Evolutionary conservation across 2,797 vertebrate species (phyloP).

Genomic region (Lycodopsis pacificus): DNA sequence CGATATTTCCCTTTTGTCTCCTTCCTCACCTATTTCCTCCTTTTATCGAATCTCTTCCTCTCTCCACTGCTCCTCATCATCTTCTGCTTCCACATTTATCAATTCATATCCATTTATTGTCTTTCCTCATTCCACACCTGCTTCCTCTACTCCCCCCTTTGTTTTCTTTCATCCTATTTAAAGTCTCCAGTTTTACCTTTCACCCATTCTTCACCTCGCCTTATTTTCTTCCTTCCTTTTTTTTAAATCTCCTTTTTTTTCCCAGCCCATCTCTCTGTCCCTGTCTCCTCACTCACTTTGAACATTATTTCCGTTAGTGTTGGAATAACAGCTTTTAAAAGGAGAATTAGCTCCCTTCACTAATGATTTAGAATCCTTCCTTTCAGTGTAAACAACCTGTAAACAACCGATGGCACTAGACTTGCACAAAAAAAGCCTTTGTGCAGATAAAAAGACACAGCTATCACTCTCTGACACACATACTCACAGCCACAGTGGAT

Average conservation of each 20-base stretch:
- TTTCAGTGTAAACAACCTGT: slow-evolving; percentile 50
- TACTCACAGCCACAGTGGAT: neutral
- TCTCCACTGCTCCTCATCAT: slow-evolving; percentile 28
- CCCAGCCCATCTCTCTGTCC: neutral
- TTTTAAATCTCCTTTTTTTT: slow-evolving; percentile 11
- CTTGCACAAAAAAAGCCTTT: slow-evolving; percentile 9
- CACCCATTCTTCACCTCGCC: slow-evolving; percentile 29
- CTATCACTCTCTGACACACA: slow-evolving; percentile 12
- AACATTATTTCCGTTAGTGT: slow-evolving; percentile 41
- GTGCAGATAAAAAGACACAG: slow-evolving; percentile 35
- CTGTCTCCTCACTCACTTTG: slow-evolving; percentile 11
- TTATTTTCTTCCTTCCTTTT: slow-evolving; percentile 25
- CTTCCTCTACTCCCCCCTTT: slow-evolving; percentile 18
- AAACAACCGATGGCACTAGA: slow-evolving; percentile 40
- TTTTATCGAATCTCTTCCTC: slow-evolving; percentile 28
- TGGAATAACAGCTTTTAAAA: slow-evolving; percentile 56
- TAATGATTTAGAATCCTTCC: slow-evolving; percentile 58
- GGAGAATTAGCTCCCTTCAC: slow-evolving; percentile 65
- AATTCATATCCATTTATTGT: slow-evolving; percentile 38
- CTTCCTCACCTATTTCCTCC: slow-evolving; percentile 8
- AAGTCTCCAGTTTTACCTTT: slow-evolving; percentile 26
- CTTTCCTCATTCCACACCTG: slow-evolving; percentile 30
- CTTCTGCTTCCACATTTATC: slow-evolving; percentile 55
- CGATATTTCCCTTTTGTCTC: slow-evolving; percentile 30
- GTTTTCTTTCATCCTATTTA: slow-evolving; percentile 38